Conservation (phyloP, 2,113 vertebrate genomes). For the Phrynocephalus versicolor region DNA sequence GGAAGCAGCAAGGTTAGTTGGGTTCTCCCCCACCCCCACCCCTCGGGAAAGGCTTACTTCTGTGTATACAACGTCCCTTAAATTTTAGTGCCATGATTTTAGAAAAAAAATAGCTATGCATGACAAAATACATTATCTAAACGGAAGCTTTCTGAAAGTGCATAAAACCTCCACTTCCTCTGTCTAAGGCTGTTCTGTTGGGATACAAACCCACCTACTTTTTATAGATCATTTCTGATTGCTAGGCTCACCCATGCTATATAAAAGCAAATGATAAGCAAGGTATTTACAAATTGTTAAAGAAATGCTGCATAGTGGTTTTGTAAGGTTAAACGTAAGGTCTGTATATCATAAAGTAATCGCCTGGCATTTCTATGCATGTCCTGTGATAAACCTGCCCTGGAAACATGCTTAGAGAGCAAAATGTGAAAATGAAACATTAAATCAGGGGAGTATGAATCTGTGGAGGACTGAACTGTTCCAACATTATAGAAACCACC, state of each 20-base stretch:
- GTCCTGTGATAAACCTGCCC: fast-evolving
- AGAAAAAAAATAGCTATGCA: too few relatives aligned
- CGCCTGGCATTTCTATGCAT: not conserved
- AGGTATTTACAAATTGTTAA: not conserved
- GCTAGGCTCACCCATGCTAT: not conserved
- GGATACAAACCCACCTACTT: not conserved
- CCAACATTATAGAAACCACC: fast-evolving
- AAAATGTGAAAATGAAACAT: not conserved
- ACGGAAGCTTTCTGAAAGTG: too few relatives aligned
- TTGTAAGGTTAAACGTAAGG: not conserved
- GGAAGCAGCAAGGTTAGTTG: too few relatives aligned
- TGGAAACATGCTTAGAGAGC: not conserved
- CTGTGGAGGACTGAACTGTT: not conserved
- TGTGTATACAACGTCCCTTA: too few relatives aligned
- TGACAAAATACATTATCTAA: too few relatives aligned
- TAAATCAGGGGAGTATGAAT: not conserved
- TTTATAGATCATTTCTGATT: not conserved
- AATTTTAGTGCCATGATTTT: too few relatives aligned
- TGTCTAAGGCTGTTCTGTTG: not conserved
- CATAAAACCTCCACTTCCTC: not conserved
- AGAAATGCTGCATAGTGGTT: not conserved
- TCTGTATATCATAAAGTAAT: fast-evolving
- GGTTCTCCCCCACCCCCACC: too few relatives aligned
- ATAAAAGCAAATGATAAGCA: not conserved
- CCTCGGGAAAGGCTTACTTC: too few relatives aligned